A percentile compares a stretch with the other conserved stretches of the same genome.
Evolutionary conservation across 2,797 vertebrate species (phyloP).

Genomic region (Rhyacichthys aspro): DNA sequence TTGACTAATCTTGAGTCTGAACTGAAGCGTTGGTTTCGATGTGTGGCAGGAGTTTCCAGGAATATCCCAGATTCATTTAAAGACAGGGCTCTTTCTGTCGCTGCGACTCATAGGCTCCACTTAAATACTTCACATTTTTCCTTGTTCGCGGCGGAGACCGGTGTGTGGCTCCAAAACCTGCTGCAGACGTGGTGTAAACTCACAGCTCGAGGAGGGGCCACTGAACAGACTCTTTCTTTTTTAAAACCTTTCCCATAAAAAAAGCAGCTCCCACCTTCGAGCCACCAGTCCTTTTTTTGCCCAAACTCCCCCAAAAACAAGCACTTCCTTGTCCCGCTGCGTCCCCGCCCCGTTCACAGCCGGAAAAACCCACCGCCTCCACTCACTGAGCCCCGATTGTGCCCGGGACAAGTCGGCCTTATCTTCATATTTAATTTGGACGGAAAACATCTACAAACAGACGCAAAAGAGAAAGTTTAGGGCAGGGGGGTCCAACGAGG

Average conservation of each 20-base stretch:
- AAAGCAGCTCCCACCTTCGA: constrained; percentile 43
- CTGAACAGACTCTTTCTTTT: constrained; percentile 62
- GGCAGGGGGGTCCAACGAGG: no score
- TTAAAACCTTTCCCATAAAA: constrained; percentile 17
- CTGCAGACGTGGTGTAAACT: no score
- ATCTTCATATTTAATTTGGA: constrained; percentile 67
- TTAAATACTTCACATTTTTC: not conserved
- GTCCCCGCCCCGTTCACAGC: constrained; percentile 38
- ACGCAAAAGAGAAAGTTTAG: no score
- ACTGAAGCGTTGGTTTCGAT: no score
- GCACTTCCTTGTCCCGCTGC: constrained; percentile 71
- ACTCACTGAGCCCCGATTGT: constrained; percentile 63
- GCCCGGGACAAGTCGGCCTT: constrained; percentile 49
- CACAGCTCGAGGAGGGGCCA: not conserved
- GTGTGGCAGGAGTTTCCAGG: no score
- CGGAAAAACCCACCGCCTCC: constrained; percentile 56
- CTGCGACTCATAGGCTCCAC: not conserved
- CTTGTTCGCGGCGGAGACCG: not conserved
- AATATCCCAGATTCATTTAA: not conserved
- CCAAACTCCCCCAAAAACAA: constrained; percentile 51
- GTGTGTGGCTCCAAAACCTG: not conserved
- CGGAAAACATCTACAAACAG: constrained; percentile 32
- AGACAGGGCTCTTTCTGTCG: not conserved
- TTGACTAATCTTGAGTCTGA: no score
- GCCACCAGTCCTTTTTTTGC: constrained; percentile 36